phyloP scores from a whole-genome alignment of 2,113 vertebrate species.

The Maccullochella peelii region DNA sequence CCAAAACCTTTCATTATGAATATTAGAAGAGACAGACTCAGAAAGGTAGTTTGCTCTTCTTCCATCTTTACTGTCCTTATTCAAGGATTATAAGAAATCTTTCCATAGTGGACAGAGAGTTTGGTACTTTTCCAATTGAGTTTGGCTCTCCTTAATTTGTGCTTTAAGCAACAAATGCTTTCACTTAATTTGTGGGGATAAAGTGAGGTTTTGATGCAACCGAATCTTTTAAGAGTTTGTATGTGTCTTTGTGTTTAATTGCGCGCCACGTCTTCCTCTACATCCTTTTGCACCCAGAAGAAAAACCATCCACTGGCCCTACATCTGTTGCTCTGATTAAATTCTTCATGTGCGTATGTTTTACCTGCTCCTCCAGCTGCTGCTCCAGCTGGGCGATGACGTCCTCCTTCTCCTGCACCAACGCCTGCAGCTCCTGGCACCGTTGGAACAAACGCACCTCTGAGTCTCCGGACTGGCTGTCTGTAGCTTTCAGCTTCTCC shows the following conservation, averaged over 20 bases:
- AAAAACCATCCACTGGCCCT: background rate
- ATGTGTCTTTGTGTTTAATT: background rate
- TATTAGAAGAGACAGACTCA: background rate
- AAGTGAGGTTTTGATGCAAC: background rate
- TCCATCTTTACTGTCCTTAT: background rate
- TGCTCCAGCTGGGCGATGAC: conserved; percentile 89
- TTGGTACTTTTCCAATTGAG: background rate
- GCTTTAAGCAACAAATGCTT: background rate
- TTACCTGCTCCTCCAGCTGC: conserved; percentile 96
- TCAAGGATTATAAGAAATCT: background rate
- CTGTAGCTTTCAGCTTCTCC: conserved; percentile 93
- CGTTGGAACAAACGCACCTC: conserved; percentile 90
- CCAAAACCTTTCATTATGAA: background rate
- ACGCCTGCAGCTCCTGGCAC: conserved; percentile 91
- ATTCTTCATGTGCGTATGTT: background rate
- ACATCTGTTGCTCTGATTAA: conserved; percentile 1
- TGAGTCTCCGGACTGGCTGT: conserved; percentile 89
- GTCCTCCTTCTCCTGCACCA: conserved; percentile 92
- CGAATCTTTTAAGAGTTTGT: background rate
- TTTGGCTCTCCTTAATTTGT: background rate
- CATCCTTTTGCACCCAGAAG: background rate
- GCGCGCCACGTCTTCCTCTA: background rate
- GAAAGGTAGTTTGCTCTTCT: background rate
- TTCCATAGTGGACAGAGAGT: background rate
- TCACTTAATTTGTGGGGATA: background rate